Base-by-base conservation (phyloP, 2,888 invertebrate species). In the Neoascia interrupta region DNA sequence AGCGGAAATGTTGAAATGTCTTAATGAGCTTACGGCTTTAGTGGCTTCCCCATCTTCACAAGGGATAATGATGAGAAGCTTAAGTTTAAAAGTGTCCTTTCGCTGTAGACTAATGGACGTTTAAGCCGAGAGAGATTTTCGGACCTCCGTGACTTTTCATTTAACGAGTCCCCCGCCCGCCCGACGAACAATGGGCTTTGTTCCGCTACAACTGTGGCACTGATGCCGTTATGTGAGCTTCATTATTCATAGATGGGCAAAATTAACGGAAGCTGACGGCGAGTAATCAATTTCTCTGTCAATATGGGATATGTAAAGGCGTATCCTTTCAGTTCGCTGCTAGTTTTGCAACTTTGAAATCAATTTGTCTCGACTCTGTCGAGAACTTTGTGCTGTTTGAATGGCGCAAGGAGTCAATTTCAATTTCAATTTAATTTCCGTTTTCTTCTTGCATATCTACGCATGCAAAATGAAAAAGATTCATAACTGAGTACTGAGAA, bases 1-100 rank as follows among this genome's bases (percentile, higher is more conserved):
- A 73, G 79, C 73, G 79, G 79, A 79, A 79, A 79, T 79, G 79
- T 79, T 79, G 66, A 63, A 73, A 79, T 73, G 79, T 73, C 72
- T 66, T 79, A 73, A 79, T 79, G 79, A 79, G 79, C 79, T 79
- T 79, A 79, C 73, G 79, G 79, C 79, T 60, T 79, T 73, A 68
- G 79, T 68, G 79, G 79, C 66, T 73, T 79, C 61, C 10, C 73
- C 79, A 61, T 73, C 66, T 63, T 73, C 43, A 16, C 39, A 31
- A 34, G 49, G 53, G 79, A 79, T 79, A 79, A 79, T 73, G 73
- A 73, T 54, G 79, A 60, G 43, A 43, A 49, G 73, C 73, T 61
- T 79, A 58, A 73, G 61, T 68, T 19, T 43, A 68, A 79, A 79
- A 68, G 66, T 61, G 72, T 73, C 64, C 66, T 61, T 66, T 54